Conservation (phyloP, 2,797 vertebrate genomes). For the Chiloscyllium punctatum region DNA sequence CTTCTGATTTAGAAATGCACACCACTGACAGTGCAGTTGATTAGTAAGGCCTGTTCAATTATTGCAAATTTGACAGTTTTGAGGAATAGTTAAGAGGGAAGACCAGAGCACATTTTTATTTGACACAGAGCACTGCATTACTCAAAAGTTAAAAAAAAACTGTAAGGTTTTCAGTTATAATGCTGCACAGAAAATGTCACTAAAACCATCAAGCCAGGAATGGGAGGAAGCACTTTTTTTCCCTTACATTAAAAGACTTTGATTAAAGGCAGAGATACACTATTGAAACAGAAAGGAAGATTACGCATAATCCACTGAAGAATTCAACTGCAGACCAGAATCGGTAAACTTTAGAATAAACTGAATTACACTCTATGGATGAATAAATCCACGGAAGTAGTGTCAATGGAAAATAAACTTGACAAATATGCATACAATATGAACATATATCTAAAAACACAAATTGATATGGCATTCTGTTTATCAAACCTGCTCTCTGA, state of each 20-base stretch:
- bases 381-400: neutral
- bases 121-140: neutral
- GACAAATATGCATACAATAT: neutral
- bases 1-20: neutral
- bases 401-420: neutral
- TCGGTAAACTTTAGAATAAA: neutral
- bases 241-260: neutral
- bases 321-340: neutral
- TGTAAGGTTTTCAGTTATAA: neutral
- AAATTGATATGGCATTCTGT: neutral
- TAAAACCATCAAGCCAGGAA: neutral
- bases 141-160: neutral
- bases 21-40: neutral
- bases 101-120: neutral
- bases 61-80: neutral
- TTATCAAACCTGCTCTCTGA: neutral
- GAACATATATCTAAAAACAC: neutral
- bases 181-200: neutral
- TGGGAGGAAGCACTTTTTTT: no score
- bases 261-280: conserved; percentile 7
- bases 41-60: neutral
- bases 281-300: neutral
- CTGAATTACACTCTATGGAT: neutral
- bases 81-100: neutral
- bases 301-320: neutral